Base-by-base conservation (phyloP, 2,797 vertebrate species). In the Sparus aurata region DNA sequence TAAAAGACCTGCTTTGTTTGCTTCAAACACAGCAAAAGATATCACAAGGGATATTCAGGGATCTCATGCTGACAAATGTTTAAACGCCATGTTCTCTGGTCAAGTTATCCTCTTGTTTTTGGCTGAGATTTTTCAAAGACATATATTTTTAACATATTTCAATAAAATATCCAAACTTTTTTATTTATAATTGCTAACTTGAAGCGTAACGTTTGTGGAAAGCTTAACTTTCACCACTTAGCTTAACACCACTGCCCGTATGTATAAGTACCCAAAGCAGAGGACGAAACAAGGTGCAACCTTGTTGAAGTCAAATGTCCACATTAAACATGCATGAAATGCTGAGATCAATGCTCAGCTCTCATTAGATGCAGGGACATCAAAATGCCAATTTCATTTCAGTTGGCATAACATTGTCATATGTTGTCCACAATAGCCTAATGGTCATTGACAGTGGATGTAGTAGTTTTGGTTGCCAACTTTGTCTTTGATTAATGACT, bases 301-400 rank as follows among this genome's bases (percentile, higher is more conserved):
- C 47, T n/a, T 23, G 20, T 23, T 1, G 3, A 57, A 64, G 25
- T 49, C 16, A 22, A 58, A 2, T 49, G 30, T 4, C 22, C 55
- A 22, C 27, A 54, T 54, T 25, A 79, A 76, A 67, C 49, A 34
- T 67, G 60, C 23, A 67, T 57, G 38, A 49, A 61, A 75, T 59
- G 41, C 4, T 49, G 20, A 52, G 15, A 54, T 50, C 30, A 38
- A 59, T 47, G 20, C 20, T 34, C 2, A 43, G 50, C 52, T 25
- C 59, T 57, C 15, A 41, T 18, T 38, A 20, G 18, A 16, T 52
- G 9, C 25, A 18, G 38, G 25, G 25, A 30, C 18, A 30, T 11
- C 22, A n/a, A 68, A 67, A 20, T 5, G 1, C 0, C 12, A 20
- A 62, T 73, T 68, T 75, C 2, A 62, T 69, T 83, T 82, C 0